Evolutionary conservation across 92 coral and sea anemone species (phyloP), one percentile per base, ranked within the genome.

Genomic region (Bergia sp.): DNA sequence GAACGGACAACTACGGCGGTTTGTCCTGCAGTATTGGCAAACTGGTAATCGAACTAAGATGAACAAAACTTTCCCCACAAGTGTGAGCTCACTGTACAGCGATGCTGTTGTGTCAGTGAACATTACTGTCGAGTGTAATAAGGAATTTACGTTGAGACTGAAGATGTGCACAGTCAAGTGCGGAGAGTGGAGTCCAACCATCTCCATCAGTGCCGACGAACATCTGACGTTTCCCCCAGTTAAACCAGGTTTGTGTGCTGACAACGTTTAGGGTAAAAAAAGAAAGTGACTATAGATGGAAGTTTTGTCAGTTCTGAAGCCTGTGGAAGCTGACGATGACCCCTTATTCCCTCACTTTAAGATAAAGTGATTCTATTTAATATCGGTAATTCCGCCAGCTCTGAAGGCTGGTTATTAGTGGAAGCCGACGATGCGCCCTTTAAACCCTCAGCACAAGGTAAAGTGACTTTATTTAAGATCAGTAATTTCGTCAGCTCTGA

Each of bases 121-220:
- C 49, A 81, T 81, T 40, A 81, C 73, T 21, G 74, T 81, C 4
- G 55, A 81, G 13, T 37, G 86, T 10, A 2, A 13, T 20, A 81
- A 58, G 74, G 5, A 58, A 7, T 81, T 29, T 44, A 5, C 61
- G 21, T 4, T 81, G 13, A 81, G 86, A 13, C 37, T 58, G 38
- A 81, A 23, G 16, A 12, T 81, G 50, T 81, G 86, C 39, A 81
- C 86, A 12, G 74, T 64, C 11, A 38, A 37, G 42, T 81, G 86
- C 57, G 75, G 86, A 4, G 73, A 29, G 16, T 81, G 86, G 86
- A 81, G 86, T 61, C 12, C 50, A 58, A 38, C 40, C 15, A 39
- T 61, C 37, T 55, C 2, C 15, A 13, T 80, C 71, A 13, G 23
- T 43, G 37, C 20, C 82, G 23, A 23, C 45, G 4, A 39, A 81